These are phyloP conservation scores for Galaxea fascicularis DNA, from an alignment of 92 coral and sea anemone species.

Conservation along the genomic window DNA sequence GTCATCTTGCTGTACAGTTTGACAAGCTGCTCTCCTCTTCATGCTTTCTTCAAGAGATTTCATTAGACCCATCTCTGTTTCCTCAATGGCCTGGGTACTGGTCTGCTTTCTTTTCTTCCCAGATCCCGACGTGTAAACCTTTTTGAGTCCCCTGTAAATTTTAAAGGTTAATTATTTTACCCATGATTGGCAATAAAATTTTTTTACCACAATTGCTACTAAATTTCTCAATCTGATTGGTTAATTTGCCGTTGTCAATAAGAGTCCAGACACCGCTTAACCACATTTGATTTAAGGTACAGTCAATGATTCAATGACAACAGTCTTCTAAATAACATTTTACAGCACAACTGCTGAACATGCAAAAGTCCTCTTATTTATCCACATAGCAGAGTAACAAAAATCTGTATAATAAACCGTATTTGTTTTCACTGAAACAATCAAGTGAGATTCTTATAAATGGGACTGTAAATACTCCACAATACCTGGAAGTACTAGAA, in stretches of 20 bases:
- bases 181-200: background rate
- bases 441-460: background rate
- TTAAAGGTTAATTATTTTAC: background rate
- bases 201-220: background rate
- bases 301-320: background rate
- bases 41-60: conserved; percentile 41
- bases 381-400: background rate
- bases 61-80: conserved; percentile 47
- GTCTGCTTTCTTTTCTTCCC: conserved; percentile 21
- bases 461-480: background rate
- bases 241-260: too few species aligned
- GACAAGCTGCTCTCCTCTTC: conserved; percentile 5
- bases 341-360: conserved; percentile 1
- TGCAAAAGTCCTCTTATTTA: background rate
- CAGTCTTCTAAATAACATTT: background rate
- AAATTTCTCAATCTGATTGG: too few species aligned
- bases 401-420: background rate
- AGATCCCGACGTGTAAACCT: background rate
- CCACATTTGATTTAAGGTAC: too few species aligned
- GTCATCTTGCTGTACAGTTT: conserved; percentile 46
- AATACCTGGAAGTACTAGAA: background rate
- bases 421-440: background rate
- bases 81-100: conserved; percentile 32
- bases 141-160: background rate
- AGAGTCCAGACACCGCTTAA: too few species aligned